Evolutionary conservation across 1,140 invertebrate genomes (phyloP), one percentile per base, ranked within the genome.

Genomic region (Coptotermes formosanus): DNA sequence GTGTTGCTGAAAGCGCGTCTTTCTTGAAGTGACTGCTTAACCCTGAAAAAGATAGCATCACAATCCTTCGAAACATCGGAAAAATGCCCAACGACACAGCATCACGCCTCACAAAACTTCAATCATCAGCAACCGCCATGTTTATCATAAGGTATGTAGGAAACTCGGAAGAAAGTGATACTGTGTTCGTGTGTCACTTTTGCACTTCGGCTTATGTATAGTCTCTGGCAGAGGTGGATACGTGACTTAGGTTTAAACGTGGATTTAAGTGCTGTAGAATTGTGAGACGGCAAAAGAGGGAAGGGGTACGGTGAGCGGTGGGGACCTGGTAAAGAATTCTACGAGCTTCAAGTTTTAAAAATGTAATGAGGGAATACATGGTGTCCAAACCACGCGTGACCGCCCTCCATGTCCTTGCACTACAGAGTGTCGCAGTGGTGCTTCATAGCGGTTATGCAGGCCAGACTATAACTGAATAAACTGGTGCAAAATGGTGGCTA

Each of bases 291-390:
- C 19, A n/a, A 0, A 8, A 19, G 12, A 21, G 1, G 59, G 59
- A 7, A 64, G 59, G 59, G 59, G 59, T 64, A 19, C 0, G 64
- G n/a, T 75, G n/a, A 75, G 64, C 8, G 7, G 25, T 30, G n/a
- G 25, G 64, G 6, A 30, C 3, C n/a, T 75, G n/a, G 64, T 11
- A 16, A 75, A 75, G 14, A 75, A 75, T 75, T 11, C 64, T 75
- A 75, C n/a, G 64, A 3, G 25, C 25, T 75, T 75, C 14, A 75
- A 75, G 30, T 30, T 75, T 75, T 75, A 75, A 75, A 69, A 25
- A 75, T 25, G 64, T 75, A 75, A 75, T 75, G 64, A 75, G n/a
- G 64, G 64, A 75, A 75, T 75, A 75, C 64, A 75, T 75, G 64
- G 14, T 30, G 64, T 75, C 64, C 64, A 30, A 25, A 75, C 64